Evolutionary conservation across 1,140 invertebrate genomes (phyloP), one percentile per base, ranked within the genome.

Genomic region (Euwallacea similis): DNA sequence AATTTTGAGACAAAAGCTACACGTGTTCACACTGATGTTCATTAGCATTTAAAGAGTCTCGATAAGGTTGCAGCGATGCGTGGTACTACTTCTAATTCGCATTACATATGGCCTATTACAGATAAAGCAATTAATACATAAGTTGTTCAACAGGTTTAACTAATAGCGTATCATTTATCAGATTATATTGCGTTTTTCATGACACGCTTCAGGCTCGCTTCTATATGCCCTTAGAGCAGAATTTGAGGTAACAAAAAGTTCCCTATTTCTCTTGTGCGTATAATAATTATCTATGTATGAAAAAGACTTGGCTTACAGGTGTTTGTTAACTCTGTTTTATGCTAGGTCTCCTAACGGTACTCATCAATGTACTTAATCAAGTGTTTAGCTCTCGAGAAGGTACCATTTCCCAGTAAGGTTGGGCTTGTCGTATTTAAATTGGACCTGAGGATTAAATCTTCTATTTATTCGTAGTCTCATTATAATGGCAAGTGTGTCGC

Each of bases 51-150:
- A 50, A 13, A 11, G 46, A 50, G 13, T 50, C 46, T 50, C 9
- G 46, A 11, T 50, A 50, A 50, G 9, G 9, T 10, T 50, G 9
- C 9, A 0, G 2, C 9, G 9, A 11, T 50, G 46, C 46, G 13
- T 50, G 46, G 13, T 50, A 50, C 13, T 13, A 50, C 46, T 50
- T 11, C 46, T 50, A 50, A 50, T 50, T 50, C 46, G 9, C 46
- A 50, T 50, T 50, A 50, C 46, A 33, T 33, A 33, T 33, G 21
- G 46, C 46, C 46, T 50, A 50, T 50, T 50, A 50, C 46, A 50
- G 46, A 50, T 50, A 50, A 50, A 50, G 46, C 46, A 50, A 50
- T 50, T 50, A 50, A 50, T 50, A 10, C 9, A 13, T 33, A 33
- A 33, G 21, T 33, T 33, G 21, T 33, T 33, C 21, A 33, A 33